Conservation (phyloP, 2,797 vertebrate genomes). For the Protosalanx chinensis region DNA sequence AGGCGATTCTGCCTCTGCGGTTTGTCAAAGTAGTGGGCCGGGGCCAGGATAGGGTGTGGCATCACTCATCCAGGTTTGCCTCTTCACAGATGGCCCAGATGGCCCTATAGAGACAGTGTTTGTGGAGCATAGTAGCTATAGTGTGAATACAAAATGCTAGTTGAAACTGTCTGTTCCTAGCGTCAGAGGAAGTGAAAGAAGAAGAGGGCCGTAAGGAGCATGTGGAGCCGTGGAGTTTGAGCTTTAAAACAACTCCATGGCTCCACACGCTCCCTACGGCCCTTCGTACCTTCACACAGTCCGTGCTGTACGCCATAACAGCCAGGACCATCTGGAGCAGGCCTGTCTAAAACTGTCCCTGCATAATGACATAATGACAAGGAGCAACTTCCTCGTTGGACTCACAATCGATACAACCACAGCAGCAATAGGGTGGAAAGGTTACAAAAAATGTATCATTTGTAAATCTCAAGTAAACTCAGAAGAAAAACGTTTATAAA, state of each 20-base stretch:
- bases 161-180: not conserved
- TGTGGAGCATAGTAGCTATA: not conserved
- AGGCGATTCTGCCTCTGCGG: constrained; percentile 17
- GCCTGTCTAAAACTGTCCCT: constrained; percentile 26
- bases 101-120: not conserved
- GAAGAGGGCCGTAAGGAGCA: no score
- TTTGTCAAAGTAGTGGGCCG: constrained; percentile 6
- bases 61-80: constrained; percentile 1
- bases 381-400: constrained; percentile 34
- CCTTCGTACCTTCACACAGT: constrained; percentile 31
- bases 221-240: not conserved
- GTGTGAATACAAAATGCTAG: not conserved
- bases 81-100: not conserved
- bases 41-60: constrained; percentile 1
- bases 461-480: constrained; percentile 12
- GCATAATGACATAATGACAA: constrained; percentile 56
- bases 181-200: not conserved
- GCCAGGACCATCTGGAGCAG: constrained; percentile 48
- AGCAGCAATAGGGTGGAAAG: constrained; percentile 40
- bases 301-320: constrained; percentile 43
- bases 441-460: not conserved
- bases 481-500: constrained; percentile 13
- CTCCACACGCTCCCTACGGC: no score
- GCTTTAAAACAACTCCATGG: constrained; percentile 24
- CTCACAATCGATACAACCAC: constrained; percentile 16